Conservation (phyloP, 2,888 invertebrate species). For the Acanthococcus lagerstroemiae region DNA sequence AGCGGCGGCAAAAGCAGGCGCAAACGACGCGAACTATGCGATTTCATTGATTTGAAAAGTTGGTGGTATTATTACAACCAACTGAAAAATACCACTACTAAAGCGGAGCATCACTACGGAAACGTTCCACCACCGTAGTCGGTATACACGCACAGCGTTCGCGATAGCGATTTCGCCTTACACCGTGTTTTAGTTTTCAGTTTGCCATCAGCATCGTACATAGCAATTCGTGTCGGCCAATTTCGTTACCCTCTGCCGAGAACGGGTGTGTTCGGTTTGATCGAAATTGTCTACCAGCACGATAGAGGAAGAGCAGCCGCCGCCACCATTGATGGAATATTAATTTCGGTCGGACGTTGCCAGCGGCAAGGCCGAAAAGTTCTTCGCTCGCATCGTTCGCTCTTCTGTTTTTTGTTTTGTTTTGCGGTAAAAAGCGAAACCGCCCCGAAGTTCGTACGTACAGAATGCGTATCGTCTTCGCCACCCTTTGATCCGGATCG, state of each 20-base stretch:
- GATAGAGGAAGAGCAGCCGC: no score
- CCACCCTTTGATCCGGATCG: no score
- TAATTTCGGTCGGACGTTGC: no score
- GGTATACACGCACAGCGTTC: conserved; percentile 2
- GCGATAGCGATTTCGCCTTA: conserved; percentile 13
- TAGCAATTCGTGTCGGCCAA: conserved; percentile 5
- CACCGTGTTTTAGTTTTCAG: conserved; percentile 10
- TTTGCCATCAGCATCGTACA: conserved; percentile 23
- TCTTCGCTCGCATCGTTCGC: no score
- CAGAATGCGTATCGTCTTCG: no score
- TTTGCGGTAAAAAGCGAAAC: no score
- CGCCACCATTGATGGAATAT: no score
- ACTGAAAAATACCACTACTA: conserved; percentile 6
- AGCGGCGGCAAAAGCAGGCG: conserved; percentile 17
- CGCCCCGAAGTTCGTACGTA: no score
- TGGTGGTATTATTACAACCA: conserved; percentile 16
- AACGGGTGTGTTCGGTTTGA: conserved; percentile 26
- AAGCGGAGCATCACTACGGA: not conserved
- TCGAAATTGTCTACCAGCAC: not conserved
- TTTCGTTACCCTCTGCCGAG: not conserved
- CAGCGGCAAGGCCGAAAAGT: no score
- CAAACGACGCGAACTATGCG: conserved; percentile 18
- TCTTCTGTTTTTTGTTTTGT: no score
- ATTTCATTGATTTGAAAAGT: conserved; percentile 29
- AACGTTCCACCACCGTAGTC: conserved; percentile 11